A percentile compares a stretch with the other conserved stretches of the same genome.
phyloP scores from a whole-genome alignment of 2,797 vertebrate genomes.

The Scarus forsteni region DNA sequence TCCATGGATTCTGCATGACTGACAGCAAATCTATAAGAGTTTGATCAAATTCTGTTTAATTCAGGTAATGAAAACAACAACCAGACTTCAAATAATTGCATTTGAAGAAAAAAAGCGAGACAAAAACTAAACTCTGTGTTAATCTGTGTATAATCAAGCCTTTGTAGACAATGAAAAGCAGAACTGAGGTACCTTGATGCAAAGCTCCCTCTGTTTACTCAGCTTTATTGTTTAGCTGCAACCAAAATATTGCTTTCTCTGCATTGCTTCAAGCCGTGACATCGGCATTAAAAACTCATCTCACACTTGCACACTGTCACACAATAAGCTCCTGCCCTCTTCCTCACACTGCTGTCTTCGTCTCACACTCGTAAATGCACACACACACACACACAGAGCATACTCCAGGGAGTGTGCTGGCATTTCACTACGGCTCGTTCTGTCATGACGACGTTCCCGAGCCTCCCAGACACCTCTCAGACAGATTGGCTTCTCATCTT shows the following conservation, averaged over 20 bases:
- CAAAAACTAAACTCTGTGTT: neutral
- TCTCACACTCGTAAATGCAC: slow-evolving; percentile 18
- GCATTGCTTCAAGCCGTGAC: slow-evolving; percentile 50
- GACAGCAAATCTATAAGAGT: no score
- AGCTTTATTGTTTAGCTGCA: slow-evolving; percentile 49
- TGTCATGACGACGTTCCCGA: slow-evolving; percentile 58
- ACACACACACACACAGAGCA: slow-evolving; percentile 6
- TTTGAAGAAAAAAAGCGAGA: no score
- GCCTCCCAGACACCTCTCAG: slow-evolving; percentile 79
- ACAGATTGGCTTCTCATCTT: slow-evolving; percentile 82
- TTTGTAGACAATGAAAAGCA: slow-evolving; percentile 26
- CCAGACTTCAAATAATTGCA: no score
- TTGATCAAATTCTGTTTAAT: no score
- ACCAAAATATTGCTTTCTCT: slow-evolving; percentile 39
- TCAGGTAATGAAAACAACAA: no score
- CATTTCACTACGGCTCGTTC: slow-evolving; percentile 74
- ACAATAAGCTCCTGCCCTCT: slow-evolving; percentile 39
- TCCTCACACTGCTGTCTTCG: slow-evolving; percentile 17
- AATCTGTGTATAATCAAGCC: slow-evolving; percentile 4
- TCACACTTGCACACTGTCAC: slow-evolving; percentile 33
- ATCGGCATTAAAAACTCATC: slow-evolving; percentile 62
- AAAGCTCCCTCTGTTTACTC: slow-evolving; percentile 43
- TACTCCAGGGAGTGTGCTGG: slow-evolving; percentile 65
- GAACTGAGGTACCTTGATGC: slow-evolving; percentile 37
- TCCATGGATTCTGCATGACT: no score